These are phyloP conservation scores for Tapera naevia DNA, from an alignment of 2,797 vertebrate genomes.

Conservation along the genomic window DNA sequence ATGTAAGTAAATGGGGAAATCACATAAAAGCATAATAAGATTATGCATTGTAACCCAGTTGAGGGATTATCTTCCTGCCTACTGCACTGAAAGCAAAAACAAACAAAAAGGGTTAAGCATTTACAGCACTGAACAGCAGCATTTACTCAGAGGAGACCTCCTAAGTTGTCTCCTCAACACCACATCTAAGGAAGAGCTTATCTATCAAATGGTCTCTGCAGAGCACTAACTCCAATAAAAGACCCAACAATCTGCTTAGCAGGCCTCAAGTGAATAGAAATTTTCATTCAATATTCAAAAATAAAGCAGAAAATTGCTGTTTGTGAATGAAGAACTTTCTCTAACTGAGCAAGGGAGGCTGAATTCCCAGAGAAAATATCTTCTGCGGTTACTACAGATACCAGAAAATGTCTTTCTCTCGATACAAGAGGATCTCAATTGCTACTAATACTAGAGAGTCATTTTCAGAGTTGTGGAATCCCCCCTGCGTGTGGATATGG, in stretches of 20 bases:
- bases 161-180: not conserved
- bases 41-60: not conserved
- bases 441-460: not conserved
- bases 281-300: not conserved
- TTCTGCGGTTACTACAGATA: not conserved
- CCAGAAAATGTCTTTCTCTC: not conserved
- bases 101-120: not conserved
- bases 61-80: not conserved
- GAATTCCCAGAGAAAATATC: not conserved
- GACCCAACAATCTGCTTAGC: not conserved
- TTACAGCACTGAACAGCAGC: not conserved
- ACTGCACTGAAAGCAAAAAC: not conserved
- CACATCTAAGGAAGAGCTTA: not conserved
- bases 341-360: not conserved
- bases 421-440: not conserved
- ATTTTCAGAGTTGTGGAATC: not conserved
- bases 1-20: not conserved
- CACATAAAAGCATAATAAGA: not conserved
- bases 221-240: not conserved
- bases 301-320: not conserved
- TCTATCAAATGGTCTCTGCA: not conserved
- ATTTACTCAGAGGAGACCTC: not conserved
- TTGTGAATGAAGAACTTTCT: not conserved
- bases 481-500: not conserved
- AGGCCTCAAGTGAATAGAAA: not conserved